These are phyloP conservation scores for Aphaenogaster rudis DNA, from an alignment of 1,140 invertebrate genomes.

Conservation along the genomic window DNA sequence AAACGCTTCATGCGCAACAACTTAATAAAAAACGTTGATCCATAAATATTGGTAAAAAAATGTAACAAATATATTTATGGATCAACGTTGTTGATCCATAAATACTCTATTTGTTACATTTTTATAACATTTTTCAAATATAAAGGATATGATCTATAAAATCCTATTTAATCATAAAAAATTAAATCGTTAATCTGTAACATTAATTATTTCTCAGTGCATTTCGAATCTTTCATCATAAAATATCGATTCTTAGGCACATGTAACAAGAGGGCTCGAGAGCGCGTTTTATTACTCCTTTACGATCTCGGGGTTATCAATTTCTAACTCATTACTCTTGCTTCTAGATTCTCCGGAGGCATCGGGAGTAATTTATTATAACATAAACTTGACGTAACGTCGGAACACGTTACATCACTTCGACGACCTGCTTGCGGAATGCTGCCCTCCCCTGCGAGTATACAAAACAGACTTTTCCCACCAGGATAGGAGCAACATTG, in stretches of 20 bases:
- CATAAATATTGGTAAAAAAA: too few species aligned
- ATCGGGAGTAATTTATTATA: conserved; percentile 18
- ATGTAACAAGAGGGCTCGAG: background rate
- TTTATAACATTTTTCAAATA: background rate
- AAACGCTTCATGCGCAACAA: background rate
- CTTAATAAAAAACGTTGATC: background rate
- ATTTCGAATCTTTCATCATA: background rate
- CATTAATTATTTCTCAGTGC: background rate
- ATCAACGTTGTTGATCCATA: background rate
- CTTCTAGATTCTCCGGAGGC: background rate
- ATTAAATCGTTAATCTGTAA: background rate
- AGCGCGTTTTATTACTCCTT: background rate
- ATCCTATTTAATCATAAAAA: background rate
- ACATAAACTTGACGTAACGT: conserved; percentile 36
- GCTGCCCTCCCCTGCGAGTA: conserved; percentile 14
- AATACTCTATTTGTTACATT: background rate
- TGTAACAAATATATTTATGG: background rate
- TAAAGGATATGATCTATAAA: background rate
- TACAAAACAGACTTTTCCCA: conserved; percentile 41
- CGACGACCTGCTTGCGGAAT: conserved; percentile 48
- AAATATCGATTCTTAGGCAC: background rate
- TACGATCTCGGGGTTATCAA: background rate
- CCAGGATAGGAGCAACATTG: conserved; percentile 38
- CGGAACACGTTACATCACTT: conserved; percentile 39
- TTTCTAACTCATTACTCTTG: background rate